phyloP scores from a whole-genome alignment of 2,797 vertebrate species.

The Trichosurus vulpecula region DNA sequence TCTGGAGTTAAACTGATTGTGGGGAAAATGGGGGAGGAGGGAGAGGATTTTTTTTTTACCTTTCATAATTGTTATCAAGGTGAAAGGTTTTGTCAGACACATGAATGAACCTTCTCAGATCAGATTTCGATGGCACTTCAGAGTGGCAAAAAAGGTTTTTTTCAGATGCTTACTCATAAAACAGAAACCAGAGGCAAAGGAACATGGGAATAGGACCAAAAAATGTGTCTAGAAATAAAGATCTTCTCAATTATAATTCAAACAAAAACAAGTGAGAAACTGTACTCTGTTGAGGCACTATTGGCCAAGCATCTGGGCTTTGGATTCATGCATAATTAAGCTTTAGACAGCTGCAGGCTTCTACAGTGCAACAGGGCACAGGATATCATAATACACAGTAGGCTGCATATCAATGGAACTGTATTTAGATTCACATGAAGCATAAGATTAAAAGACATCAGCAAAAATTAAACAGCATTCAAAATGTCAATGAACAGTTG shows the following conservation, averaged over 20 bases:
- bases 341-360: conserved; percentile 85
- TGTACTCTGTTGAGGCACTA: conserved; percentile 75
- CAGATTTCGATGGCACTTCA: conserved; percentile 76
- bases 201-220: conserved; percentile 53
- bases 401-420: conserved; percentile 74
- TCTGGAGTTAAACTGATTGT: conserved; percentile 84
- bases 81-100: conserved; percentile 83
- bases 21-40: conserved; percentile 45
- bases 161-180: conserved; percentile 74
- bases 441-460: conserved; percentile 69
- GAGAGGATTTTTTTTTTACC: conserved; percentile 76
- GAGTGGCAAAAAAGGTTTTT: conserved; percentile 69
- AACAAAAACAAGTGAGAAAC: conserved; percentile 83
- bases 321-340: conserved; percentile 87
- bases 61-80: conserved; percentile 80
- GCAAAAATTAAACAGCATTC: conserved; percentile 71
- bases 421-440: conserved; percentile 74
- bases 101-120: conserved; percentile 78
- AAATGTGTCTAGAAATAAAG: conserved; percentile 81
- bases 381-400: conserved; percentile 80
- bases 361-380: conserved; percentile 72
- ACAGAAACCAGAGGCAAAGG: conserved; percentile 63
- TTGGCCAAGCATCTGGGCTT: conserved; percentile 83
- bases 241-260: conserved; percentile 83
- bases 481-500: conserved; percentile 61